phyloP scores from a whole-genome alignment of 2,113 vertebrate species.

The Vidua chalybeata region DNA sequence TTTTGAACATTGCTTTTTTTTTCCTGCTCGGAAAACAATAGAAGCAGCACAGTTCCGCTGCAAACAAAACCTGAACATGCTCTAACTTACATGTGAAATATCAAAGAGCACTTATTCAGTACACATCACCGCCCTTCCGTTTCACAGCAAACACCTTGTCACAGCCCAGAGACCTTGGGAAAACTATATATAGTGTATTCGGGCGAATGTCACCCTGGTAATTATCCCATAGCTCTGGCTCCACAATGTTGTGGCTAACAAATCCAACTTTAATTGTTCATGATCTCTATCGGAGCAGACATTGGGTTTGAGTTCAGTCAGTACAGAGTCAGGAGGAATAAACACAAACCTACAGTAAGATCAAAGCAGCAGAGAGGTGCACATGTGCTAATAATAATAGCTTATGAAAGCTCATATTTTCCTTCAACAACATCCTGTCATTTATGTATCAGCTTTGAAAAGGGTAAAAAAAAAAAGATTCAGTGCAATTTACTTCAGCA shows the following conservation, averaged over 20 bases:
- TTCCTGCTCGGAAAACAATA: constrained; percentile 37
- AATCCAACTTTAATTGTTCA: constrained; percentile 39
- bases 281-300: constrained; percentile 34
- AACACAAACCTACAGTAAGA: constrained; percentile 62
- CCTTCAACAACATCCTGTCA: constrained; percentile 79
- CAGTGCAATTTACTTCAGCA: constrained; percentile 32
- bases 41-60: constrained; percentile 20
- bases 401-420: constrained; percentile 76
- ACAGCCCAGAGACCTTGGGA: constrained; percentile 46
- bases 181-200: background rate
- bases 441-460: constrained; percentile 71
- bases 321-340: constrained; percentile 41
- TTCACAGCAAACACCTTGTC: constrained; percentile 59
- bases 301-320: background rate
- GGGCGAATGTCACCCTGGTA: background rate
- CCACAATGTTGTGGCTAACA: constrained; percentile 26
- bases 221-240: background rate
- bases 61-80: constrained; percentile 26
- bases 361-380: constrained; percentile 60
- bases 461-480: constrained; percentile 30
- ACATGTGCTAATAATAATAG: constrained; percentile 66
- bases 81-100: constrained; percentile 39
- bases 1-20: background rate
- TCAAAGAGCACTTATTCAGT: constrained; percentile 42
- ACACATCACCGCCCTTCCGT: constrained; percentile 65